Conservation (phyloP, 1,140 invertebrate genomes). For the Scylla paramamosain region DNA sequence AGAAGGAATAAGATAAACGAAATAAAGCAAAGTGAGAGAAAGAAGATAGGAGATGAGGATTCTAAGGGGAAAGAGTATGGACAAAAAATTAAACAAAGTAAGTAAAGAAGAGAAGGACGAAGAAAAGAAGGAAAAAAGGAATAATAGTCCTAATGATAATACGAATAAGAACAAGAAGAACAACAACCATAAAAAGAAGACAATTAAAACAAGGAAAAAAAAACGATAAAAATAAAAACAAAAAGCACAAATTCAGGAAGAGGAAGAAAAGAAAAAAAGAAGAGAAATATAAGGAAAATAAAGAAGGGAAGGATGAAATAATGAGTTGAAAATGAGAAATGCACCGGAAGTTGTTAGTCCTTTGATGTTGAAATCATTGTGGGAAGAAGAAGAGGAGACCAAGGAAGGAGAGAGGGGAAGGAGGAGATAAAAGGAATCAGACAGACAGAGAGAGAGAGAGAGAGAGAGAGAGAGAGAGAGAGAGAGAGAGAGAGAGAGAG, state of each 20-base stretch:
- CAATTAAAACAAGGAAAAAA: not conserved
- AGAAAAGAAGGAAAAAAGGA: not conserved
- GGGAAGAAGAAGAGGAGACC: not conserved
- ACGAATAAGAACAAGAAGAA: too few relatives aligned
- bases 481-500: not conserved
- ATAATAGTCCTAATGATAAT: not conserved
- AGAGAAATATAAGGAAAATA: not conserved
- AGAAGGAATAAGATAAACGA: not conserved
- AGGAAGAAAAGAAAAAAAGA: too few relatives aligned
- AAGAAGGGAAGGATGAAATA: not conserved
- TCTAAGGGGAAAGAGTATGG: not conserved
- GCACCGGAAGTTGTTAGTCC: not conserved
- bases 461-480: not conserved
- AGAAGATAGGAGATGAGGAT: not conserved
- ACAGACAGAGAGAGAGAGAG: not conserved
- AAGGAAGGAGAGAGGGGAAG: not conserved
- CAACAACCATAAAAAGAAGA: not conserved
- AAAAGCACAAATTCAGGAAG: too few relatives aligned
- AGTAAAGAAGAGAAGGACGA: not conserved
- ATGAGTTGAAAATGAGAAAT: not conserved
- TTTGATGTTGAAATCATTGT: conserved; percentile 24
- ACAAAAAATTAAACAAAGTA: not conserved
- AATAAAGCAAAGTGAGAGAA: not conserved
- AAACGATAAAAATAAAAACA: not conserved
- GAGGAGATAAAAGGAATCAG: not conserved